phyloP scores from a whole-genome alignment of 2,113 vertebrate species.

The Percopsis transmontana region DNA sequence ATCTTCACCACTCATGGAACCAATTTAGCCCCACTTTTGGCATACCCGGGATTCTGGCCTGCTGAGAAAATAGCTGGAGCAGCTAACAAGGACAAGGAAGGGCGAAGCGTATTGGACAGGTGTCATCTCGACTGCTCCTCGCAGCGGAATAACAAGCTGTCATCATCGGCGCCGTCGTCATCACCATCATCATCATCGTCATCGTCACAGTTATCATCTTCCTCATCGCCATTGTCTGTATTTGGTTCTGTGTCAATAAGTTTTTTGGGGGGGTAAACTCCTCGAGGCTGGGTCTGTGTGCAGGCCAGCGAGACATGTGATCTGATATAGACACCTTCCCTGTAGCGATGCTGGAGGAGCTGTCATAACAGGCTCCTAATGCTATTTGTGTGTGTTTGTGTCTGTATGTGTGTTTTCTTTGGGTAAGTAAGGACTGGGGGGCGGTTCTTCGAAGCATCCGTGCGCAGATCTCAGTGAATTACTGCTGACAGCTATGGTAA shows the following conservation, averaged over 20 bases:
- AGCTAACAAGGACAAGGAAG: conserved; percentile 64
- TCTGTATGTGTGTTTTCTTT: conserved; percentile 52
- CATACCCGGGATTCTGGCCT: conserved; percentile 54
- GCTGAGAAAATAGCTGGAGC: conserved; percentile 59
- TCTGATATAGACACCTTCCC: conserved; percentile 28
- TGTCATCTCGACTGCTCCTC: conserved; percentile 53
- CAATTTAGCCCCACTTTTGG: conserved; percentile 72
- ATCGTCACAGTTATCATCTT: background rate
- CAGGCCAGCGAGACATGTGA: conserved; percentile 35
- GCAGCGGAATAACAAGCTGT: conserved; percentile 41
- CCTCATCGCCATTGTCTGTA: background rate
- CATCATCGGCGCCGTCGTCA: conserved; percentile 30
- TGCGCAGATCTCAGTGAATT: conserved; percentile 50
- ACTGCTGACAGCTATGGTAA: conserved; percentile 61
- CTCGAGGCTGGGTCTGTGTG: conserved; percentile 14
- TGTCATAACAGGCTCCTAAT: conserved; percentile 53
- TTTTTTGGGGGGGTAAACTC: too few relatives aligned
- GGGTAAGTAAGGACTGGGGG: conserved; percentile 25
- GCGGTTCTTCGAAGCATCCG: too few relatives aligned
- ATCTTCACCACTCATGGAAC: conserved; percentile 64
- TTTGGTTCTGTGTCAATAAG: too few relatives aligned
- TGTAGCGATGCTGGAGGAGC: conserved; percentile 17
- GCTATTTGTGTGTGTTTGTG: conserved; percentile 44
- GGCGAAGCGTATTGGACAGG: conserved; percentile 60
- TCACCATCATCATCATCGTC: conserved; percentile 23